Conservation (phyloP, 2,797 vertebrate genomes). For the Antennarius maculatus region DNA sequence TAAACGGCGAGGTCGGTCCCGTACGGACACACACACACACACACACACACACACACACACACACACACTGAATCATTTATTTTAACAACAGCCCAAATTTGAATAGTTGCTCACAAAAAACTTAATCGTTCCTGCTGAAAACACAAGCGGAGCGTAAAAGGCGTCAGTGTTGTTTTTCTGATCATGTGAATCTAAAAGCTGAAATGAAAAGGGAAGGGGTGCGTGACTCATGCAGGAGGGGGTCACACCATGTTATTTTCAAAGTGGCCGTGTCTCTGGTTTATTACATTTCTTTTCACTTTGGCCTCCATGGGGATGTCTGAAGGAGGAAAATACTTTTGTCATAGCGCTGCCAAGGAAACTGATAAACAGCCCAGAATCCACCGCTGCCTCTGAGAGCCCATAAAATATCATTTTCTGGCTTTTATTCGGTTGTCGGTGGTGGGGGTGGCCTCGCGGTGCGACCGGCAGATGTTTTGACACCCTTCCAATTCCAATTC, state of each 20-base stretch:
- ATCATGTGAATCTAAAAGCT: no score
- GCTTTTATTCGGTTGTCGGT: constrained; percentile 8
- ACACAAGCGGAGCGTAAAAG: no score
- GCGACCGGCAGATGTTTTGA: constrained; percentile 54
- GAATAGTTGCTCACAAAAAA: no score
- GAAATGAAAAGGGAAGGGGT: no score
- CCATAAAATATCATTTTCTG: constrained; percentile 10
- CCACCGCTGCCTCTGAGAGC: neutral
- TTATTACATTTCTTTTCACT: neutral
- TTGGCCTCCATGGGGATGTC: constrained; percentile 14
- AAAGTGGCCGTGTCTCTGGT: constrained; percentile 1
- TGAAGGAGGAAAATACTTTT: constrained; percentile 10
- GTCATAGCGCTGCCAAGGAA: constrained; percentile 25
- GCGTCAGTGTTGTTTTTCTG: no score
- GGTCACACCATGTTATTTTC: neutral
- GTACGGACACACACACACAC: no score
- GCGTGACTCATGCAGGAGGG: neutral
- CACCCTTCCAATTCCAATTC: constrained; percentile 56
- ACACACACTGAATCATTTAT: no score
- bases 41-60: no score
- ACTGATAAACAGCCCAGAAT: constrained; percentile 14
- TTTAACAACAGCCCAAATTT: no score
- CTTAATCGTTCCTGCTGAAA: no score
- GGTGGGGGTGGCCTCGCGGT: constrained; percentile 11
- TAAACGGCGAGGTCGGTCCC: no score